Conservation (phyloP, 2,888 invertebrate species). For the Crossocerus cetratus region DNA sequence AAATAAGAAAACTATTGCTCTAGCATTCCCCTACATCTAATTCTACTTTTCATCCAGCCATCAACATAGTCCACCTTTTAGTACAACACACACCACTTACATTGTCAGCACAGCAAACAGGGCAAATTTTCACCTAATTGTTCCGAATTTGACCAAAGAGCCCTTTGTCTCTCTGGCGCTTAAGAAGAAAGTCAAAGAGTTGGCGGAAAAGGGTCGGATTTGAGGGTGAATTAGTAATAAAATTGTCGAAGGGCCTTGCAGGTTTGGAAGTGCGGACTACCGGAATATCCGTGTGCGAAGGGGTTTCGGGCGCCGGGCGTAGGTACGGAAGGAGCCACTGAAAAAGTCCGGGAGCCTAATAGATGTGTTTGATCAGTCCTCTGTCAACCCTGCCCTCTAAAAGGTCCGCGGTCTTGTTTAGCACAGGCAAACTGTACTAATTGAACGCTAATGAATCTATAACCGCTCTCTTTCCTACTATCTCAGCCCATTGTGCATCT, state of each 20-base stretch:
- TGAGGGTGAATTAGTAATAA: neutral
- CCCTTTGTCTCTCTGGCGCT: neutral
- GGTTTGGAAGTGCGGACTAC: neutral
- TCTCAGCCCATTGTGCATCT: constrained; percentile 24
- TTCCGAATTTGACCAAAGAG: neutral
- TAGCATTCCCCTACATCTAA: no score
- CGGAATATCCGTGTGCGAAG: neutral
- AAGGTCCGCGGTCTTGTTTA: constrained; percentile 68
- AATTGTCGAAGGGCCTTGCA: constrained; percentile 8
- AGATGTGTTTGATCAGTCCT: constrained; percentile 67
- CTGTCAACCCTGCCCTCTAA: constrained; percentile 66
- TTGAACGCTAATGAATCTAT: constrained; percentile 75
- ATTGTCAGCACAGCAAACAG: no score
- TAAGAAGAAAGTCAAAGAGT: constrained; percentile 2
- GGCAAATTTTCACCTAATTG: neutral
- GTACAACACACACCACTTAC: no score
- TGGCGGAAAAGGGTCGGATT: neutral
- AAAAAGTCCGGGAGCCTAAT: constrained; percentile 53
- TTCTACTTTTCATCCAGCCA: no score
- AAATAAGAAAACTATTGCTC: no score
- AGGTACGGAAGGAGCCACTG: neutral
- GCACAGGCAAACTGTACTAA: constrained; percentile 71
- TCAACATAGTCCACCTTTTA: no score
- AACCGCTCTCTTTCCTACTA: constrained; percentile 24
- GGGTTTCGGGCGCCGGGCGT: neutral